Percentiles rank a stretch among this genome's conserved stretches.
Evolutionary conservation across 2,113 vertebrate species (phyloP).

Genomic region (Thamnophis sirtalis): DNA sequence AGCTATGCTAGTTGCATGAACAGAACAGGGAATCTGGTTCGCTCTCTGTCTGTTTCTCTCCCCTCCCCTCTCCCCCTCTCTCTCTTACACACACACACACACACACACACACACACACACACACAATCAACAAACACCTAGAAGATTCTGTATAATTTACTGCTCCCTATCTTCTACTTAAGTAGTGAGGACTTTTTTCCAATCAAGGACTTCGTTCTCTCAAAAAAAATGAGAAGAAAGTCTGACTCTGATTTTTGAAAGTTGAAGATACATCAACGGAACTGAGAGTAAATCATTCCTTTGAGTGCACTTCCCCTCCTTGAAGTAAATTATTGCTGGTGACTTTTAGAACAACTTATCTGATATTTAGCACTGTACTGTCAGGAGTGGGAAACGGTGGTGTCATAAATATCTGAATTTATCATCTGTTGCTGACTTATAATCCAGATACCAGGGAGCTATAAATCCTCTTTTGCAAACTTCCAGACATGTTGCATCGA

Average conservation of each 20-base stretch:
- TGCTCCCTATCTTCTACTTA: background rate
- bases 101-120: too few relatives aligned
- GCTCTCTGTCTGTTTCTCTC: background rate
- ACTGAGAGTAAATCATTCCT: slow-evolving; percentile 42
- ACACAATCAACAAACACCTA: background rate
- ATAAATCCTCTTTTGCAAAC: slow-evolving; percentile 60
- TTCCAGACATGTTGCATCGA: slow-evolving; percentile 46
- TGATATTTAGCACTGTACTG: slow-evolving; percentile 56
- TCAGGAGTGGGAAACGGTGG: slow-evolving; percentile 58
- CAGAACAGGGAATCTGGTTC: background rate
- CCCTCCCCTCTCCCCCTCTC: background rate
- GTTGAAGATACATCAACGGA: background rate
- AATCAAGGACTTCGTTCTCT: background rate
- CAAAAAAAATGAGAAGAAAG: background rate
- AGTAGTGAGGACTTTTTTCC: background rate
- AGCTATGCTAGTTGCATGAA: too few relatives aligned
- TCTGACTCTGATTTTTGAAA: background rate
- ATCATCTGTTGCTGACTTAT: slow-evolving; percentile 69
- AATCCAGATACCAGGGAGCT: slow-evolving; percentile 63
- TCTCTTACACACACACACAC: background rate
- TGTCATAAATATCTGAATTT: slow-evolving; percentile 67
- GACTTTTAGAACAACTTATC: slow-evolving; percentile 63
- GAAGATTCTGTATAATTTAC: background rate
- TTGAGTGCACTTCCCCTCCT: slow-evolving; percentile 46
- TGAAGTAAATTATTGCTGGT: slow-evolving; percentile 48